A percentile compares a stretch with the other conserved stretches of the same genome.
phyloP scores from a whole-genome alignment of 2,113 vertebrate genomes.

The Pseudorectes ferrugineus region DNA sequence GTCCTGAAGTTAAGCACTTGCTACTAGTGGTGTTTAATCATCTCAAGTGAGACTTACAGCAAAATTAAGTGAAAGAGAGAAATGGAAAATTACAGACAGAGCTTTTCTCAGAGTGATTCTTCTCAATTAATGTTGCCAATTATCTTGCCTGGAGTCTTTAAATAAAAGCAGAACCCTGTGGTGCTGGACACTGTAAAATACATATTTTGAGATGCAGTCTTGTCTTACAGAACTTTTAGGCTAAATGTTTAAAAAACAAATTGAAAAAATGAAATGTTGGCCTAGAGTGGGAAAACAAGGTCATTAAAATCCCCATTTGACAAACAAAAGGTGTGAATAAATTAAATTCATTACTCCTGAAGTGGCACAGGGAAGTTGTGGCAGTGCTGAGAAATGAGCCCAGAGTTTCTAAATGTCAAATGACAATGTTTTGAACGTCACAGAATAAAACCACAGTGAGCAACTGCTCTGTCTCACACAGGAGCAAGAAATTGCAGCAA shows the following conservation, averaged over 20 bases:
- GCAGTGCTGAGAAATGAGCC: background rate
- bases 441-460: background rate
- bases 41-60: background rate
- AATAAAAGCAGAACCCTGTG: background rate
- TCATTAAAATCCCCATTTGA: background rate
- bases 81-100: background rate
- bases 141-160: background rate
- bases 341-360: background rate
- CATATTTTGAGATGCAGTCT: fast-evolving
- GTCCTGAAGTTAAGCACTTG: slow-evolving; percentile 8
- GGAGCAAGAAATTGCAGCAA: background rate
- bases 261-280: background rate
- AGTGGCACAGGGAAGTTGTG: background rate
- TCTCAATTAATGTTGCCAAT: background rate
- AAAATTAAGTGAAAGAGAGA: slow-evolving; percentile 27
- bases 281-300: background rate
- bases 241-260: background rate
- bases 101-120: background rate
- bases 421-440: fast-evolving
- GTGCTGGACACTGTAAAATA: background rate
- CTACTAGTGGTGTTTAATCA: background rate
- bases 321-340: background rate
- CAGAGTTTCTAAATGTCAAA: background rate
- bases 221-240: background rate
- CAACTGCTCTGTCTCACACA: background rate